Conservation (phyloP, 1,140 invertebrate species). For the Dendrolimus punctatus region DNA sequence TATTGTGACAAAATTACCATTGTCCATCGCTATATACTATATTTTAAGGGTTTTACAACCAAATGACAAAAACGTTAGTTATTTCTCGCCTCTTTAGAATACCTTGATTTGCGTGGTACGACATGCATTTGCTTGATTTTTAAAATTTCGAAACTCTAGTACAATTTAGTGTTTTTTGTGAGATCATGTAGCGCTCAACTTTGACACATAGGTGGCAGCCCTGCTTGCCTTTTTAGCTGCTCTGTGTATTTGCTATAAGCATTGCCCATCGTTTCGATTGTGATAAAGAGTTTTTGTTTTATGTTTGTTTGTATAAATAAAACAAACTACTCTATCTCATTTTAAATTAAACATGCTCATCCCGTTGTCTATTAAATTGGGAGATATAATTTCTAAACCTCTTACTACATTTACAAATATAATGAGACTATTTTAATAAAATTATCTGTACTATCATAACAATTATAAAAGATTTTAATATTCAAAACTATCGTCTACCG, state of each 20-base stretch:
- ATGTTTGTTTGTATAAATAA: conserved; percentile 15
- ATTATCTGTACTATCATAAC: conserved; percentile 23
- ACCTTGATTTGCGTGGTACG: too few species aligned
- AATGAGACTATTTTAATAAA: conserved; percentile 16
- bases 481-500: conserved; percentile 34
- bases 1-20: too few species aligned
- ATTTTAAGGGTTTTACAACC: too few species aligned
- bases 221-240: conserved; percentile 32
- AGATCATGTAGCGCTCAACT: too few species aligned
- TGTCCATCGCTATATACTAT: too few species aligned
- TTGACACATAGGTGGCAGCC: too few species aligned
- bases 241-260: conserved; percentile 70
- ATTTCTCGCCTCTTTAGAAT: too few species aligned
- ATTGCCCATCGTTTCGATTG: conserved; percentile 8
- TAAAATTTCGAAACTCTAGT: too few species aligned
- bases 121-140: too few species aligned
- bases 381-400: conserved; percentile 28
- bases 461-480: conserved; percentile 19
- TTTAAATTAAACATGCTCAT: conserved; percentile 54
- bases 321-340: conserved; percentile 44
- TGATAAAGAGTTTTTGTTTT: background rate
- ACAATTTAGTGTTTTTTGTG: too few species aligned
- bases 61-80: too few species aligned
- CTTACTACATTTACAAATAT: conserved; percentile 23
- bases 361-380: conserved; percentile 48